phyloP scores from a whole-genome alignment of 1,140 invertebrate species.

The Drosophila repletoides region DNA sequence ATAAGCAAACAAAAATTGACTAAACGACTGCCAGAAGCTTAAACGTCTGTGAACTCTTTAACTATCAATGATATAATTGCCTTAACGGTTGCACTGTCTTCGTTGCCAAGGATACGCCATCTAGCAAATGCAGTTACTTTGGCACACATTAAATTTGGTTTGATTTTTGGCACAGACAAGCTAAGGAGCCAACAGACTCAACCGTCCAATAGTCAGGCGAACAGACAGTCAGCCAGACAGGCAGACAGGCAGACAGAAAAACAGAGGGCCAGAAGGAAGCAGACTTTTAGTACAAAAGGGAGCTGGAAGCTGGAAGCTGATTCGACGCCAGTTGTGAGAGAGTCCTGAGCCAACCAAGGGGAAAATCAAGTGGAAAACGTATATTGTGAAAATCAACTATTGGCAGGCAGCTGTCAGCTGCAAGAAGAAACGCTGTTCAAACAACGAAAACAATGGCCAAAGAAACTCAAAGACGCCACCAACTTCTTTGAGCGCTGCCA shows the following conservation, averaged over 20 bases:
- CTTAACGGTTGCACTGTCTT: slow-evolving; percentile 19
- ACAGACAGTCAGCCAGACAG: background rate
- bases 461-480: slow-evolving; percentile 41
- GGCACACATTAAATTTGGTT: slow-evolving; percentile 54
- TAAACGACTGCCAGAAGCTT: background rate
- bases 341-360: slow-evolving; percentile 46
- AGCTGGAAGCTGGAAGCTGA: background rate
- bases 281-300: slow-evolving; percentile 1
- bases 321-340: background rate
- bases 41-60: background rate
- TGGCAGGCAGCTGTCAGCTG: slow-evolving; percentile 77
- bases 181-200: background rate
- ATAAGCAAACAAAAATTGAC: too few species aligned
- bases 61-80: slow-evolving; percentile 50
- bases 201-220: background rate
- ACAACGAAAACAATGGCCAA: slow-evolving; percentile 68
- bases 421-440: slow-evolving; percentile 55
- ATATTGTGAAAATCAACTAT: slow-evolving; percentile 76
- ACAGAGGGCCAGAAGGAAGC: background rate
- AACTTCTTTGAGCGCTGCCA: slow-evolving; percentile 44
- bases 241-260: background rate
- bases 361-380: slow-evolving; percentile 72
- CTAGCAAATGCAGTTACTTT: slow-evolving; percentile 50
- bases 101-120: slow-evolving; percentile 29
- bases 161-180: slow-evolving; percentile 31